phyloP scores from a whole-genome alignment of 1,140 invertebrate genomes.

The Augochlora pura region DNA sequence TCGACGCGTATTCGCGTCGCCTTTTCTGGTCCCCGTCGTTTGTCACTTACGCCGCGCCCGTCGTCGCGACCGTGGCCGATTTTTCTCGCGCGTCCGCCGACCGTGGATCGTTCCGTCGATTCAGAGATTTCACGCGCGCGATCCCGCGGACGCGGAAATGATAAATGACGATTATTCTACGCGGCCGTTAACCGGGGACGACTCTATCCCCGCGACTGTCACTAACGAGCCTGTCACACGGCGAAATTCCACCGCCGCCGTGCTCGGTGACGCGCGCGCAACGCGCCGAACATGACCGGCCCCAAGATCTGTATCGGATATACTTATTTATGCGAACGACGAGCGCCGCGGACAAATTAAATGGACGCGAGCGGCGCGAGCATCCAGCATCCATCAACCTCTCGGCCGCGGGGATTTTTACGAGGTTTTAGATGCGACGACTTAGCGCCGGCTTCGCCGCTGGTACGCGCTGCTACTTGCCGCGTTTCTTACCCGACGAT shows the following conservation, averaged over 20 bases:
- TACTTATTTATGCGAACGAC: conserved; percentile 43
- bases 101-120: conserved; percentile 32
- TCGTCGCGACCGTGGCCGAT: too few relatives aligned
- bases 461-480: too few relatives aligned
- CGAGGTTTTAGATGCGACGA: conserved; percentile 1
- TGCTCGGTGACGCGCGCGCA: conserved; percentile 1
- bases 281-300: background rate
- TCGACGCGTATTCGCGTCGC: background rate
- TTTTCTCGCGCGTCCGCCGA: too few relatives aligned
- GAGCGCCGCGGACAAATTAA: background rate
- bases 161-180: conserved; percentile 34
- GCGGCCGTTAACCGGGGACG: conserved; percentile 4
- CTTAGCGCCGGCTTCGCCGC: background rate
- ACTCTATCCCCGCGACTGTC: conserved; percentile 41
- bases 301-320: conserved; percentile 32
- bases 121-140: conserved; percentile 30
- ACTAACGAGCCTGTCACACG: conserved; percentile 37
- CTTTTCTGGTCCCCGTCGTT: too few relatives aligned
- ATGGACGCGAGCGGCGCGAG: background rate
- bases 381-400: conserved; percentile 1
- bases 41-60: too few relatives aligned
- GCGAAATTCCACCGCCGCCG: conserved; percentile 11
- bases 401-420: background rate
- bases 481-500: too few relatives aligned
- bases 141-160: conserved; percentile 7